Percentiles rank a stretch among this genome's conserved stretches.
Conservation (phyloP, 2,888 invertebrate genomes). For the Phaonia tiefii region DNA sequence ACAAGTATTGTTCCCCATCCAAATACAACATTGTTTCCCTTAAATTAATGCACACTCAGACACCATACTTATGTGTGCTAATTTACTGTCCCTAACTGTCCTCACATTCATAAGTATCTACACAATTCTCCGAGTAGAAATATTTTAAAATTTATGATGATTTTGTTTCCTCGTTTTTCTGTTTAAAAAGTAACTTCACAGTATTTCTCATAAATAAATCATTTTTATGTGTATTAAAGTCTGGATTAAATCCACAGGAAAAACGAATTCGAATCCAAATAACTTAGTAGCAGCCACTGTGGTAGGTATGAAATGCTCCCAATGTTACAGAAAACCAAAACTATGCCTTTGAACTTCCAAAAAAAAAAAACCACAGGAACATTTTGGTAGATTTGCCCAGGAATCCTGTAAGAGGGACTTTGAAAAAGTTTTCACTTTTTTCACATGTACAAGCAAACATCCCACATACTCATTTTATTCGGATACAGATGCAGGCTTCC, state of each 20-base stretch:
- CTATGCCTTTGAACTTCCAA: neutral
- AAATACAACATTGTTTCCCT: too few species aligned
- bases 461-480: neutral
- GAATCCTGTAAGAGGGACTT: conserved; percentile 4
- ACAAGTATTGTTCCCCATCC: too few species aligned
- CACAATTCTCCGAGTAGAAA: conserved; percentile 11
- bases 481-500: neutral
- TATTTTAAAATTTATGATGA: conserved; percentile 56
- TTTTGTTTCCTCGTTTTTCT: conserved; percentile 37
- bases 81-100: too few species aligned
- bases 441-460: neutral
- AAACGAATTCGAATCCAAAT: neutral
- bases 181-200: conserved; percentile 33
- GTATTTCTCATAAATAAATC: conserved; percentile 46
- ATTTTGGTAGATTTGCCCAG: neutral
- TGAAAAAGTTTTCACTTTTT: conserved; percentile 17
- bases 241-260: conserved; percentile 18
- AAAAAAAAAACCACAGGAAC: too few species aligned
- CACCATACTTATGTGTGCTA: too few species aligned
- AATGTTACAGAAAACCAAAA: neutral
- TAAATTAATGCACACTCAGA: too few species aligned
- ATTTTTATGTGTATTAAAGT: conserved; percentile 30
- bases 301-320: neutral
- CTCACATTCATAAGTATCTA: too few species aligned
- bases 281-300: neutral